Evolutionary conservation across 2,113 vertebrate species (phyloP).

Genomic region (Brachyhypopomus occidentalis): DNA sequence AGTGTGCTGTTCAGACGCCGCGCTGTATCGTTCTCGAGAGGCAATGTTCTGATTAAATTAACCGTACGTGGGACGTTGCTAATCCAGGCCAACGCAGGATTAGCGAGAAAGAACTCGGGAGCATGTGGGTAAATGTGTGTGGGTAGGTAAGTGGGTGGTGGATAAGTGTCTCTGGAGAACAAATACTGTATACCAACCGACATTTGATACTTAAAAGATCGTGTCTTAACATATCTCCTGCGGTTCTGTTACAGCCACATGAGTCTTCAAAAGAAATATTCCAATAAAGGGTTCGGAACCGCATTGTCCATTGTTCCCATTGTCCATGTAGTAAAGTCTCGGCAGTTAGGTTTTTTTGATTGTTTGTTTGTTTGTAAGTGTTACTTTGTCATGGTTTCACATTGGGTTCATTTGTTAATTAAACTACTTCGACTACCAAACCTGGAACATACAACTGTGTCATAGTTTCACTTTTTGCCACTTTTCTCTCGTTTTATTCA

Average conservation of each 20-base stretch:
- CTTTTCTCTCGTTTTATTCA: not conserved
- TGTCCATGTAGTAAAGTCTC: not conserved
- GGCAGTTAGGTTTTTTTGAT: not conserved
- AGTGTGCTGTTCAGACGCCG: conserved; percentile 10
- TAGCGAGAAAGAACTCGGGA: conserved; percentile 56
- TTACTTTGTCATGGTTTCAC: not conserved
- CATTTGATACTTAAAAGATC: conserved; percentile 17
- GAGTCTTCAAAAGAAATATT: conserved; percentile 6
- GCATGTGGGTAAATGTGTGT: conserved; percentile 69
- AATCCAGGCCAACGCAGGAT: conserved; percentile 69
- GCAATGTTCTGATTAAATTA: conserved; percentile 68
- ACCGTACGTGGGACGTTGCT: conserved; percentile 68
- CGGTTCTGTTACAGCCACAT: not conserved
- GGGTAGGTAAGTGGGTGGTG: conserved; percentile 45
- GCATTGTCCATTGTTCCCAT: conserved; percentile 10
- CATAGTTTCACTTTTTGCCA: not conserved
- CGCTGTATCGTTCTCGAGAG: conserved; percentile 29
- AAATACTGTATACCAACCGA: conserved; percentile 41
- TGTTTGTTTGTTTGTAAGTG: no score
- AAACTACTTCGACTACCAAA: not conserved
- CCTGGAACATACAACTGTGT: not conserved
- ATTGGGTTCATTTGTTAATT: not conserved
- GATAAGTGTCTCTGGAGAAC: conserved; percentile 44
- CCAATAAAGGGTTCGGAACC: not conserved
- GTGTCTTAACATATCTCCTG: conserved; percentile 13